Base-by-base conservation (phyloP, 2,113 vertebrate genomes). In the Butorides virescens region DNA sequence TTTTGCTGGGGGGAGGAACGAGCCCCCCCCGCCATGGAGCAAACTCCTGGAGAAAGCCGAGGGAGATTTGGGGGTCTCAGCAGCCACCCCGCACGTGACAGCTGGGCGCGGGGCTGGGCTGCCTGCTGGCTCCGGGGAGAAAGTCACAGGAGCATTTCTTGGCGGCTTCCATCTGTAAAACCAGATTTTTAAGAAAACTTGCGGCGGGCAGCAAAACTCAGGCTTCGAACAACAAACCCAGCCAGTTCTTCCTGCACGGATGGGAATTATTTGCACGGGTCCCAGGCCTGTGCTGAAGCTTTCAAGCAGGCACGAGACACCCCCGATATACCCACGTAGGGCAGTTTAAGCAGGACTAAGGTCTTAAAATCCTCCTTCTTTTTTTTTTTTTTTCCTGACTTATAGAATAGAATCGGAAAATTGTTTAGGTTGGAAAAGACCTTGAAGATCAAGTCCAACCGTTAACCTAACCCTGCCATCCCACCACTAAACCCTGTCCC, bases 261-360 rank as follows among this genome's bases (percentile, higher is more conserved):
- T 0, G 4, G 66, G 67, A 25, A 19, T 20, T 3, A 1, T 27
- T 17, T 13, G 27, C 55, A 3, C 13, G 49, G 3, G 11, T 5
- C 63, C 71, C 1, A 0, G 50, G 49, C 52, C 37, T 39, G 32
- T 1, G 56, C 49, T 62, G 4, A 16, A 12, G 52, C 59, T 68
- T 62, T 27, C 55, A 21, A 32, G 58, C 67, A 16, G 61, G 73
- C 59, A 26, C n/a, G 66, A 62, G 47, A 10, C 53, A 47, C 20
- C n/a, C 11, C n/a, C 11, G 0, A 3, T 3, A 10, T 8, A 7
- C 59, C 7, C 58, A 3, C 22, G 1, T 21, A 7, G 1, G 0
- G 26, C 19, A 10, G 13, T 21, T 55, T 29, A 44, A 56, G 59
- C 87, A 73, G 56, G 9, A 37, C n/a, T 20, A 2, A 13, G 1